A percentile compares a stretch with the other conserved stretches of the same genome.
Conservation (phyloP, 2,888 invertebrate species). For the Ligdia adustata region DNA sequence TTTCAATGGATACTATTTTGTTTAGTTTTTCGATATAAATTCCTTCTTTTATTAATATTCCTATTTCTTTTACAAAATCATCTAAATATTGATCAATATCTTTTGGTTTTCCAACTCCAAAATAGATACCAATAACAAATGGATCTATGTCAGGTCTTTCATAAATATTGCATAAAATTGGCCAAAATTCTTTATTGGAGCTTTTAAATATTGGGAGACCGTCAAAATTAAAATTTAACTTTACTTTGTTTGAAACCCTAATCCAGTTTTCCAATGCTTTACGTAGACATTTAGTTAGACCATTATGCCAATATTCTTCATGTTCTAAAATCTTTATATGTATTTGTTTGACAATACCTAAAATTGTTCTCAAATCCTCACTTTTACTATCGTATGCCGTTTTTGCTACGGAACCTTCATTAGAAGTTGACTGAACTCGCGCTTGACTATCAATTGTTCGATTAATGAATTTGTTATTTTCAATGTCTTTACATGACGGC, state of each 20-base stretch:
- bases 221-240: constrained; percentile 30
- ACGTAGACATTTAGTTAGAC: neutral
- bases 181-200: constrained; percentile 33
- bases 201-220: constrained; percentile 35
- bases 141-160: constrained; percentile 18
- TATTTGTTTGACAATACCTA: neutral
- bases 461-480: too few species aligned
- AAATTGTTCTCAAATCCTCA: too few species aligned
- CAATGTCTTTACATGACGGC: too few species aligned
- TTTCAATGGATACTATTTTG: constrained; percentile 7
- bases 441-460: too few species aligned
- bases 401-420: too few species aligned
- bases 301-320: neutral
- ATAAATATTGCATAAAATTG: constrained; percentile 27
- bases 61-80: constrained; percentile 20
- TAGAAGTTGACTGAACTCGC: too few species aligned
- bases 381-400: too few species aligned
- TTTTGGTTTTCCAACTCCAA: constrained; percentile 28
- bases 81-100: constrained; percentile 16
- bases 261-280: neutral
- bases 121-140: constrained; percentile 32
- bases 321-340: neutral
- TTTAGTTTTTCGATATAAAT: neutral
- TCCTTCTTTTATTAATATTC: neutral
- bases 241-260: neutral